Evolutionary conservation across 2,888 invertebrate species (phyloP).

Genomic region (Piscicola geometra): DNA sequence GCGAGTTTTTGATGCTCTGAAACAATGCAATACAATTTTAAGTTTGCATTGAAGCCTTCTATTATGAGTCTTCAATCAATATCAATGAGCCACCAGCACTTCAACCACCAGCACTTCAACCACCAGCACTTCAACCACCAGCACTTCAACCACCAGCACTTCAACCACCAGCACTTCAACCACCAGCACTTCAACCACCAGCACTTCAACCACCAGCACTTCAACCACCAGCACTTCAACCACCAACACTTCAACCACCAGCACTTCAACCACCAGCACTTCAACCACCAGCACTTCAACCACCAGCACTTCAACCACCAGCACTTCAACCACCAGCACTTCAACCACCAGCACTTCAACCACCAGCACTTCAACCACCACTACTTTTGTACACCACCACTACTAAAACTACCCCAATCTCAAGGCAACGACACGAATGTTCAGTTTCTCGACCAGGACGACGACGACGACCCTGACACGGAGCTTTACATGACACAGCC

Average conservation of each 20-base stretch:
- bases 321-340: too few relatives aligned
- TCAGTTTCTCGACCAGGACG: slow-evolving; percentile 62
- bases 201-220: too few relatives aligned
- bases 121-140: not conserved
- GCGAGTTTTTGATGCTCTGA: too few relatives aligned
- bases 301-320: not conserved
- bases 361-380: too few relatives aligned
- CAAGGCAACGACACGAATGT: slow-evolving; percentile 99
- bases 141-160: not conserved
- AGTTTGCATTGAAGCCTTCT: too few relatives aligned
- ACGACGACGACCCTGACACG: slow-evolving; percentile 99
- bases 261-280: not conserved
- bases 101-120: too few relatives aligned
- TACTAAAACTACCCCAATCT: slow-evolving; percentile 28
- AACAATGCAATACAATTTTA: too few relatives aligned
- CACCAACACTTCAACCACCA: too few relatives aligned
- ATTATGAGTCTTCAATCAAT: too few relatives aligned
- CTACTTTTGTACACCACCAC: too few relatives aligned
- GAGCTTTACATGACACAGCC: slow-evolving; percentile 99
- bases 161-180: not conserved
- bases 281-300: not conserved
- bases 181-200: not conserved
- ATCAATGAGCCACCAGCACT: too few relatives aligned
- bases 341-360: too few relatives aligned
- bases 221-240: not conserved